A percentile compares a stretch with the other conserved stretches of the same genome.
Evolutionary conservation across 2,113 vertebrate species (phyloP).

Genomic region (Lipotes vexillifer): DNA sequence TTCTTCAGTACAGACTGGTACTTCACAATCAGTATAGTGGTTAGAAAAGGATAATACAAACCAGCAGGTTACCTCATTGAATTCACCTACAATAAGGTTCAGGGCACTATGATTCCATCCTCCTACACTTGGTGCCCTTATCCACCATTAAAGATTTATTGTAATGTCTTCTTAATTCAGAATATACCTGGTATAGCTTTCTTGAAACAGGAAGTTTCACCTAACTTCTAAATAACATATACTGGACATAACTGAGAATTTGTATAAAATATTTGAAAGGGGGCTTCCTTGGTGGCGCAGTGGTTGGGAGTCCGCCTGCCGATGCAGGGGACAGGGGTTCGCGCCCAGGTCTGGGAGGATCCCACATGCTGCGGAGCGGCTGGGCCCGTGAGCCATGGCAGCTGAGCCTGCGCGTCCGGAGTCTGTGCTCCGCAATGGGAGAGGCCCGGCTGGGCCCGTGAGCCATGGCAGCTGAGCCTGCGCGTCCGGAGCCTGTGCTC

Average conservation of each 20-base stretch:
- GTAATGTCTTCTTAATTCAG: neutral
- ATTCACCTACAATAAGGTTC: neutral
- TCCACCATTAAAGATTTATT: neutral
- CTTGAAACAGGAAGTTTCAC: neutral
- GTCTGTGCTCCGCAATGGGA: no score
- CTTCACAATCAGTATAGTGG: neutral
- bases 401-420: no score
- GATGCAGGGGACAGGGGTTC: no score
- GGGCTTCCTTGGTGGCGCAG: no score
- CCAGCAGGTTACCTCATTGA: neutral
- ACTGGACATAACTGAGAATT: neutral
- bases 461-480: no score
- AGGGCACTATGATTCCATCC: neutral
- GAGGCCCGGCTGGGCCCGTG: no score
- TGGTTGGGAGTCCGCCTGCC: no score
- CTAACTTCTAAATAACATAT: neutral
- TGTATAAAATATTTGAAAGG: neutral
- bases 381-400: no score
- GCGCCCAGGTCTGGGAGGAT: no score
- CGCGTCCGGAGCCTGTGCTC: no score
- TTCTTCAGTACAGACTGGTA: neutral
- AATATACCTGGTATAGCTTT: neutral
- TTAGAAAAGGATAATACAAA: neutral
- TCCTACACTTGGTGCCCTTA: accelerated
- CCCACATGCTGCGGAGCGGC: no score